Conservation (phyloP, 2,113 vertebrate genomes). For the Ahaetulla prasina region DNA sequence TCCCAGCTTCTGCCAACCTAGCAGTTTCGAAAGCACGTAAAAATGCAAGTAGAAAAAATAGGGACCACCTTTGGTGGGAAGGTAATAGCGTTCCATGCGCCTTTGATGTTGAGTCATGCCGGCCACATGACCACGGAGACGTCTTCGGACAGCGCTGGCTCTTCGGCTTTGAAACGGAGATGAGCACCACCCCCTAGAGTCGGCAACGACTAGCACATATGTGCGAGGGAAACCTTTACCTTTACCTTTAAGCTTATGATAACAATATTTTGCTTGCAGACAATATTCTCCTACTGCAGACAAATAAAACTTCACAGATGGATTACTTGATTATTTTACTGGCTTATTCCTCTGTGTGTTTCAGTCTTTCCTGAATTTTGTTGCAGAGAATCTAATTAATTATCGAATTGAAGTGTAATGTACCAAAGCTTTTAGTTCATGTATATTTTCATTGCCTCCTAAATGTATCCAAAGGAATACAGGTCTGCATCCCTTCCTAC, state of each 20-base stretch:
- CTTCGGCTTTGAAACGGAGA: too few species aligned
- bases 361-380: background rate
- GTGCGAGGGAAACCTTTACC: too few species aligned
- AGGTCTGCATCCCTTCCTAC: background rate
- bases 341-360: background rate
- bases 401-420: background rate
- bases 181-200: too few species aligned
- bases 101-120: too few species aligned
- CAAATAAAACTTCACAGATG: background rate
- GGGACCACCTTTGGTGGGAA: too few species aligned
- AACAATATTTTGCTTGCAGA: background rate
- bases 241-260: background rate
- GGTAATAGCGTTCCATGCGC: too few species aligned
- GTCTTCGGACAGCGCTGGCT: too few species aligned
- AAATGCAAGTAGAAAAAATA: too few species aligned
- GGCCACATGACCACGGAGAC: too few species aligned
- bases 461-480: background rate
- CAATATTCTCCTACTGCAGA: background rate
- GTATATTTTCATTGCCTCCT: background rate
- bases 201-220: too few species aligned
- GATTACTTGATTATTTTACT: background rate
- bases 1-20: too few species aligned
- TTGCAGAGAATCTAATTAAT: background rate
- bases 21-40: too few species aligned
- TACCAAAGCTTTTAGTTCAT: background rate